Evolutionary conservation across 2,888 invertebrate species (phyloP), one percentile per base, ranked within the genome.

Genomic region (Malthinus flaveolus): DNA sequence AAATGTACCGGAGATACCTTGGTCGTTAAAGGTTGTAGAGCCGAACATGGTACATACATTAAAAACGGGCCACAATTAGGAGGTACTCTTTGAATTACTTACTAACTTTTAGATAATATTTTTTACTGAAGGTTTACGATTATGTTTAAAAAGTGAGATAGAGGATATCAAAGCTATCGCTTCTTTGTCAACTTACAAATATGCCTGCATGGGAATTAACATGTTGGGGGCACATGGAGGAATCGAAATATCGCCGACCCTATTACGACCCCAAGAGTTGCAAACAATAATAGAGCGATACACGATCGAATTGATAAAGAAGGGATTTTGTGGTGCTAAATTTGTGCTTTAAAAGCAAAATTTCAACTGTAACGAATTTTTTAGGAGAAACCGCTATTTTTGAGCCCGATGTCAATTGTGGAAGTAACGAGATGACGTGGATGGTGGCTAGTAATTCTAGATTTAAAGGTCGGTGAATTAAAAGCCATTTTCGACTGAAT

Each of bases 111-210:
- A 7, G 9, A 33, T 47, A 5, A n/a, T n/a, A n/a, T n/a, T 1
- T 49, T 7, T 31, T 1, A 1, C 49, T 33, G 12, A 15, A 71
- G 75, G 77, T 50, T 66, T 75, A 56, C 61, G 76, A 56, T 66
- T 78, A 10, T 58, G 67, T 53, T 59, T 68, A 31, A 62, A 72
- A 31, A 62, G 76, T 49, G 71, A 68, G 2, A 69, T 74, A 56
- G 73, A 75, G 52, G 71, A 75, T 9, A 69, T 76, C 54, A 76
- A 74, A 60, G 77, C 71, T 0, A 66, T 77, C n/a, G 71, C 77
- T 0, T 64, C 69, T 8, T 56, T 77, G 11, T 63, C 74, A 3
- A 72, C 74, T 1, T 75, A 74, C 61, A 73, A 72, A 60, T 70
- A 76, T 55, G 71, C 73, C 7, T 73, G 74, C 37, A 66, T 75